Evolutionary conservation across 2,797 vertebrate species (phyloP).

Genomic region (Melanotaenia boesemani): DNA sequence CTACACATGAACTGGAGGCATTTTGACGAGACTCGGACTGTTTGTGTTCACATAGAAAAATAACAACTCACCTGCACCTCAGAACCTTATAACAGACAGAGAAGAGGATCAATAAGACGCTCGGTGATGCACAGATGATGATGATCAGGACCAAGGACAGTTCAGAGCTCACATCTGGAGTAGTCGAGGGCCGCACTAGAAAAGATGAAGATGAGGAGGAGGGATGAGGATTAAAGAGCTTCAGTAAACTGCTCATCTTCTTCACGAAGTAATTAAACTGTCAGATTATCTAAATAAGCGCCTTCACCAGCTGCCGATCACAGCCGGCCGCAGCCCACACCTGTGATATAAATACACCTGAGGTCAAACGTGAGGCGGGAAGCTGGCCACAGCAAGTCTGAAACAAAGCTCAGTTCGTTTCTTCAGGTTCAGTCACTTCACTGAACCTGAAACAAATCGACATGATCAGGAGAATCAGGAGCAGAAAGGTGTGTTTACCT

Average conservation of each 20-base stretch:
- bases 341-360: neutral
- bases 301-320: neutral
- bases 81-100: neutral
- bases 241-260: neutral
- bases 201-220: neutral
- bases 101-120: neutral
- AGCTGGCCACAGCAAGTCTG: neutral
- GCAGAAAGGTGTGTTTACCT: neutral
- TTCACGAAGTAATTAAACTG: conserved; percentile 6
- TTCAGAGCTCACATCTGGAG: neutral
- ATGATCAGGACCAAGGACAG: neutral
- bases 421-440: too few species aligned
- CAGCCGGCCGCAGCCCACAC: neutral
- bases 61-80: conserved; percentile 7
- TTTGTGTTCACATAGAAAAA: too few species aligned
- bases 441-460: too few species aligned
- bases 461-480: too few species aligned
- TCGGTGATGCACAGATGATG: neutral
- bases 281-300: conserved; percentile 8
- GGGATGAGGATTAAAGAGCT: neutral
- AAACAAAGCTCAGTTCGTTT: too few species aligned
- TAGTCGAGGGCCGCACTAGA: neutral
- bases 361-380: neutral
- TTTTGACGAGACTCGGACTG: too few species aligned
- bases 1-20: too few species aligned